These are phyloP conservation scores for Heteromyza rotundicornis DNA, from an alignment of 2,888 invertebrate species.

Conservation along the genomic window DNA sequence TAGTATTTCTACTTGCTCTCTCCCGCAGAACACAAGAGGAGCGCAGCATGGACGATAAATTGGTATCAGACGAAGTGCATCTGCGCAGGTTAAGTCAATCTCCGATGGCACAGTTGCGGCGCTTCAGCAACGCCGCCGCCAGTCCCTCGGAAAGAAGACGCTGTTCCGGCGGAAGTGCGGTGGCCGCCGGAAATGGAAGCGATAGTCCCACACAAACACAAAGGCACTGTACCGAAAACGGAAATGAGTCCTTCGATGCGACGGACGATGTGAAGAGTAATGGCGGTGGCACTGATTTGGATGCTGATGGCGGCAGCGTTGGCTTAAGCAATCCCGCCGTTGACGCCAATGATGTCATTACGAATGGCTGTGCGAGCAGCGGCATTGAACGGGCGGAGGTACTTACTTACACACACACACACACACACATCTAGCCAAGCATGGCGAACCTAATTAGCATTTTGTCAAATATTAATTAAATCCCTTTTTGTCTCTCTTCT, in stretches of 20 bases:
- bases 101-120: slow-evolving; percentile 43
- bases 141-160: slow-evolving; percentile 31
- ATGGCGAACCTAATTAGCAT: too few relatives aligned
- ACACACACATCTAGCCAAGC: not conserved
- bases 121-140: slow-evolving; percentile 30
- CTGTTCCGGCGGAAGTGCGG: slow-evolving; percentile 28
- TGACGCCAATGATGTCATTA: slow-evolving; percentile 8
- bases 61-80: slow-evolving; percentile 54
- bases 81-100: slow-evolving; percentile 51
- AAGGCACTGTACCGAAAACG: slow-evolving; percentile 6
- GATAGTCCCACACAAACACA: not conserved
- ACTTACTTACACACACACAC: slow-evolving; percentile 24
- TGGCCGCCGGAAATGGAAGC: not conserved
- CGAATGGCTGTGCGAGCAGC: slow-evolving; percentile 27
- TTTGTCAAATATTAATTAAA: too few relatives aligned
- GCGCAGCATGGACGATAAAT: slow-evolving; percentile 54
- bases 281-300: slow-evolving; percentile 21
- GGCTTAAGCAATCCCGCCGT: slow-evolving; percentile 45
- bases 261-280: slow-evolving; percentile 30
- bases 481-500: too few relatives aligned
- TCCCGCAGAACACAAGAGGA: slow-evolving; percentile 49
- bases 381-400: slow-evolving; percentile 46
- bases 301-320: slow-evolving; percentile 23
- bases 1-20: slow-evolving; percentile 23
- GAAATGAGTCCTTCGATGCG: slow-evolving; percentile 17